Evolutionary conservation across 2,888 invertebrate species (phyloP), one percentile per base, ranked within the genome.

Genomic region (Nemoura dubitans): DNA sequence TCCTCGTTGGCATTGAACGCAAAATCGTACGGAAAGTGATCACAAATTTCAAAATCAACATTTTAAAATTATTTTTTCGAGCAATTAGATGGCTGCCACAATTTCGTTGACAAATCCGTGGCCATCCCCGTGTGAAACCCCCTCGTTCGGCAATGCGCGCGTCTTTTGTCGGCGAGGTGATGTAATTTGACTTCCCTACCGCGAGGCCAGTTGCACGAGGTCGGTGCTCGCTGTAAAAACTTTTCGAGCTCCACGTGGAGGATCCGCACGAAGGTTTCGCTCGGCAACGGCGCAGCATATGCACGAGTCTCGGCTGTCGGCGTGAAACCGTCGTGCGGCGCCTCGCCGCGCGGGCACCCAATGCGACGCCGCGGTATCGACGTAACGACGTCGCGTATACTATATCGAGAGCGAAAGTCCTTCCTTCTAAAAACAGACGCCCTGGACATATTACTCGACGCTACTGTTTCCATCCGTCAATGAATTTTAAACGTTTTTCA

Each of bases 181-280:
- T 87, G 87, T 87, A 87, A 87, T 86, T 87, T 78, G 87, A 87
- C 87, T 87, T 87, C 88, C 88, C 88, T 87, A 89, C 88, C 88
- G 88, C 88, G 87, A 87, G 88, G 87, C 87, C 88, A 83, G 89
- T 89, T 89, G 88, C 86, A 88, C 89, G 89, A 89, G 89, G 89
- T 89, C 89, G 89, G 89, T 88, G 89, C 87, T 88, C 87, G 87
- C 87, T 85, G 80, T 86, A 87, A 89, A 89, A 89, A 88, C 88
- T 88, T 87, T 86, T 88, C 87, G 80, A 85, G 77, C 86, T 88
- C 88, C 88, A 88, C 88, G 88, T 88, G 88, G 88, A 76, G 88
- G 88, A 86, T 42, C 16, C n/a, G n/a, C 25, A 76, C 87, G 14
- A 27, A 30, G 88, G 87, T 87, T 88, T 88, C 81, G 10, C 87